Percentiles rank a stretch among this genome's conserved stretches.
These are phyloP conservation scores for Lipotes vexillifer DNA, from an alignment of 2,113 vertebrate genomes.

Conservation along the genomic window DNA sequence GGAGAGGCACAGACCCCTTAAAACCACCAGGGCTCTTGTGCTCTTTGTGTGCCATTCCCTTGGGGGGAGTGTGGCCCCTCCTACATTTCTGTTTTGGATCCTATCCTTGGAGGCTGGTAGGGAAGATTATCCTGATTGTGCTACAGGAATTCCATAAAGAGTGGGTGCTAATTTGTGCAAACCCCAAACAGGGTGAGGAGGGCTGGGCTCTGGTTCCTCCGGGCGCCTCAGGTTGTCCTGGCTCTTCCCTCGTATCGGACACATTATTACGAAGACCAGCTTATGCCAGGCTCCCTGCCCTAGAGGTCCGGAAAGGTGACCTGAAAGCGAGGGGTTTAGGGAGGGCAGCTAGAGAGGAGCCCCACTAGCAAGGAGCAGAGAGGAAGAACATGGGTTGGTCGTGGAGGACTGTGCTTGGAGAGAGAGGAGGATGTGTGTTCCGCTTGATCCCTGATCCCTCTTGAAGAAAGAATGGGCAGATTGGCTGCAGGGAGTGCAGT, in stretches of 20 bases:
- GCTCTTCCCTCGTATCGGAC: not conserved
- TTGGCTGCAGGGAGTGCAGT: not conserved
- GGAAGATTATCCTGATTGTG: not conserved
- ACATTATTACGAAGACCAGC: no score
- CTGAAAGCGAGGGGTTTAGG: not conserved
- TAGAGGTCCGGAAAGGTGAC: not conserved
- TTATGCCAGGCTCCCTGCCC: not conserved
- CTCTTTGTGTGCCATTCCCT: not conserved
- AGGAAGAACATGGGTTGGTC: not conserved
- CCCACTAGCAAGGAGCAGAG: not conserved
- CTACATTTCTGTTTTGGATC: not conserved
- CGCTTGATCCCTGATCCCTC: not conserved
- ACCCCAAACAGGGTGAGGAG: not conserved
- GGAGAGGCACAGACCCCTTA: not conserved
- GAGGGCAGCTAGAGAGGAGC: no score
- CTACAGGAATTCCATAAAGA: not conserved
- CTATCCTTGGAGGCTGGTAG: not conserved
- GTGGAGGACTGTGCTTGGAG: not conserved
- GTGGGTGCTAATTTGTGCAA: not conserved
- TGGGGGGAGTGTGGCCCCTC: not conserved
- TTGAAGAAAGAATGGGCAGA: not conserved
- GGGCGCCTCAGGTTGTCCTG: accelerated
- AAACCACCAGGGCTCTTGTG: not conserved
- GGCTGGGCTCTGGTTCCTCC: not conserved
- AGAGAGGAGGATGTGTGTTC: not conserved